Percentiles rank a stretch among this genome's conserved stretches.
Conservation (phyloP, 23 tunicate species). For the Clavelina lepadiformis region DNA sequence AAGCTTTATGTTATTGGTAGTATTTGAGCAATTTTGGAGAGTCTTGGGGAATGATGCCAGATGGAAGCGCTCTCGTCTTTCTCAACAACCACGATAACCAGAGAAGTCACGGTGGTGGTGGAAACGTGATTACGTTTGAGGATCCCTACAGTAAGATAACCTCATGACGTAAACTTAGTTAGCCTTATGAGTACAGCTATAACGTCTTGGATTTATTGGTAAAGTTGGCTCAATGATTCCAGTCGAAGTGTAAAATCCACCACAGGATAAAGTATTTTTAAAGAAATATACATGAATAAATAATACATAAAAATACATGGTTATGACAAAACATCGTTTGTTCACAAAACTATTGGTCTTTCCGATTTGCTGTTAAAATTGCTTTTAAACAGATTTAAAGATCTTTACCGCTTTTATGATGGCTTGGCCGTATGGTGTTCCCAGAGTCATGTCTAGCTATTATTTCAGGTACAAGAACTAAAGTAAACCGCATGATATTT, state of each 20-base stretch:
- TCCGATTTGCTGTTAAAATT: not conserved
- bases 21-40: conserved; percentile 69
- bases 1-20: conserved; percentile 6
- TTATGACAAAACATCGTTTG: too few species aligned
- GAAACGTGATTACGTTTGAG: conserved; percentile 80
- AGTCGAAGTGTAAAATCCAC: too few species aligned
- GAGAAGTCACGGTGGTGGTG: conserved; percentile 99
- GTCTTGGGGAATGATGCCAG: conserved; percentile 90
- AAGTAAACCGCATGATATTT: not conserved
- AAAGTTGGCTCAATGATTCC: too few species aligned
- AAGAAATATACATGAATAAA: too few species aligned
- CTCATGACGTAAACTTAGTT: too few species aligned
- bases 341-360: too few species aligned
- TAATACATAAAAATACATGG: too few species aligned
- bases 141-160: conserved; percentile 63
- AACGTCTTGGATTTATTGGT: too few species aligned
- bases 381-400: conserved; percentile 54
- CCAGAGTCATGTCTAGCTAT: conserved; percentile 87
- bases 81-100: conserved; percentile 99
- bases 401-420: conserved; percentile 88
- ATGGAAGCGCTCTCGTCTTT: conserved; percentile 83
- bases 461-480: conserved; percentile 48
- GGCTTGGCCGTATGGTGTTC: conserved; percentile 92
- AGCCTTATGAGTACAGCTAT: too few species aligned
- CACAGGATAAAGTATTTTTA: too few species aligned